These are phyloP conservation scores for Microtus ochrogaster DNA, from an alignment of 2,113 vertebrate species.

Conservation along the genomic window DNA sequence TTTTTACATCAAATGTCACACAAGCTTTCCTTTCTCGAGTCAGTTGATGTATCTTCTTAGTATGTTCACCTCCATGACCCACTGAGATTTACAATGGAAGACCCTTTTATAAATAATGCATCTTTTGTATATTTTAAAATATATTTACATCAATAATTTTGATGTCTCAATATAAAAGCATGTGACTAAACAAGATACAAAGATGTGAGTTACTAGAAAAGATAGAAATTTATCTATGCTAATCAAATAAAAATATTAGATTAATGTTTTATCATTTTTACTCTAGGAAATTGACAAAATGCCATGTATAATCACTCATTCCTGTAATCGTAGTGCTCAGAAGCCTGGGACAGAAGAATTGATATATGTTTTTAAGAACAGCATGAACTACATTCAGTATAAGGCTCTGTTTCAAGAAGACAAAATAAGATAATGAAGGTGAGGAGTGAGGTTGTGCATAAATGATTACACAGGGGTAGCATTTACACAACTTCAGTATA, in stretches of 20 bases:
- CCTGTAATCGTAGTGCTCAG: too few relatives aligned
- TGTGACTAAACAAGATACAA: neutral
- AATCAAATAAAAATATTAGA: neutral
- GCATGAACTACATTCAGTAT: too few relatives aligned
- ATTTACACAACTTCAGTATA: neutral
- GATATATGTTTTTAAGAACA: neutral
- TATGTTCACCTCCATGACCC: too few relatives aligned
- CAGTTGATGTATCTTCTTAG: neutral
- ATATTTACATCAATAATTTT: neutral
- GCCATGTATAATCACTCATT: neutral
- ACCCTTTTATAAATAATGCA: neutral
- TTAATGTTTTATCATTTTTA: neutral
- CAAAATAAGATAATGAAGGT: neutral
- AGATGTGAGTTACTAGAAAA: neutral
- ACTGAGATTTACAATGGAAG: neutral
- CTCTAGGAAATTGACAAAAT: neutral
- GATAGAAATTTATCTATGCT: neutral
- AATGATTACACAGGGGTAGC: neutral
- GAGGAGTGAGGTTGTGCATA: neutral
- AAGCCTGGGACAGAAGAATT: neutral
- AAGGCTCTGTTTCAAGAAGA: neutral
- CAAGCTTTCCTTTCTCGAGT: neutral
- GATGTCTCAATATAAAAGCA: neutral
- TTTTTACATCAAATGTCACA: neutral
- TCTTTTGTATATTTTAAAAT: neutral